Evolutionary conservation across 2,888 invertebrate species (phyloP).

Genomic region (Heterodera filipjevi): DNA sequence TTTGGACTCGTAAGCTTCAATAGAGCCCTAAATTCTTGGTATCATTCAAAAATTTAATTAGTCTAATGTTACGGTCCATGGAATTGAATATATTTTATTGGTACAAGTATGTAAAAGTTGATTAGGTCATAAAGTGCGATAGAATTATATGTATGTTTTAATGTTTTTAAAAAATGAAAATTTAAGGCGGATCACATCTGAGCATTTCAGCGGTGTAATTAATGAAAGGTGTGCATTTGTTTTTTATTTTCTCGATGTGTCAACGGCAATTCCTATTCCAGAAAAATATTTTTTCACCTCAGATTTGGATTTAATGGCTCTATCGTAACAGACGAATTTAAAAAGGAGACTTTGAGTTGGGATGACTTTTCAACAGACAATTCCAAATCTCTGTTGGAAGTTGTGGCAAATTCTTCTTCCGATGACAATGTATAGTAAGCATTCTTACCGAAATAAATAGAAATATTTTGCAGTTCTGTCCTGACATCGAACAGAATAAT

Average conservation of each 20-base stretch:
- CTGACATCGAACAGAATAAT: conserved; percentile 26
- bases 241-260: too few species aligned
- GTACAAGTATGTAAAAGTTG: too few species aligned
- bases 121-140: too few species aligned
- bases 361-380: background rate
- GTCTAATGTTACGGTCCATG: background rate
- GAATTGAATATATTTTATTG: too few species aligned
- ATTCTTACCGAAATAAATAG: too few species aligned
- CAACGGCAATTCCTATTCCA: too few species aligned
- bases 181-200: background rate
- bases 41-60: too few species aligned
- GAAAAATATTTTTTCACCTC: background rate
- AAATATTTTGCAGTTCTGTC: conserved; percentile 22
- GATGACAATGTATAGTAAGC: background rate
- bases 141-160: too few species aligned
- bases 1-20: too few species aligned
- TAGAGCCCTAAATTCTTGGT: too few species aligned
- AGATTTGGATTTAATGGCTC: background rate
- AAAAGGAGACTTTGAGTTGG: background rate
- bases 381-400: conserved; percentile 2
- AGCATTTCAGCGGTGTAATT: background rate
- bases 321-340: background rate
- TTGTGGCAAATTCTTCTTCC: background rate
- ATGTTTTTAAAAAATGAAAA: background rate
- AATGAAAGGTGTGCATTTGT: background rate